Conservation (phyloP, 2,797 vertebrate genomes). For the Rhabdophis nuchalis region DNA sequence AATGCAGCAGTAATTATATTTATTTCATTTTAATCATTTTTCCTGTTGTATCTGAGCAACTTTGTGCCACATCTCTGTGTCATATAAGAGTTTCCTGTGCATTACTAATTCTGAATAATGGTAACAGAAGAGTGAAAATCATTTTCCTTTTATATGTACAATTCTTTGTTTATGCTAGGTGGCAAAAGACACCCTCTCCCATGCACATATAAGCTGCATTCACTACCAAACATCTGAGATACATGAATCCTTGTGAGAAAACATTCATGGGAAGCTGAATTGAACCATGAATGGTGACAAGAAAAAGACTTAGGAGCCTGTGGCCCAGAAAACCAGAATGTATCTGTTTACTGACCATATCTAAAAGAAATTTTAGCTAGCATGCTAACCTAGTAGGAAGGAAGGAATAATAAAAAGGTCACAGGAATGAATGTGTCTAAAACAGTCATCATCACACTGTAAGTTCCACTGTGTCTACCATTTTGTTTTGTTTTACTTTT, state of each 20-base stretch:
- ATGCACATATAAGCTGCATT: not conserved
- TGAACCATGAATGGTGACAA: not conserved
- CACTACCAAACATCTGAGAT: not conserved
- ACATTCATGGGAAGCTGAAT: not conserved
- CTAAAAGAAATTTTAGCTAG: not conserved
- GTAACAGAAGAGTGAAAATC: slow-evolving; percentile 27
- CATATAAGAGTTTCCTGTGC: not conserved
- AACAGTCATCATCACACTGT: not conserved
- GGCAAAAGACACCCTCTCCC: not conserved
- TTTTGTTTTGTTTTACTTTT: not conserved
- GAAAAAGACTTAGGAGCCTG: not conserved
- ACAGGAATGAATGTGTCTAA: not conserved
- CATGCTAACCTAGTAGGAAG: not conserved
- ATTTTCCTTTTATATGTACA: not conserved
- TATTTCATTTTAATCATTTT: slow-evolving; percentile 13
- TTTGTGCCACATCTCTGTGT: not conserved
- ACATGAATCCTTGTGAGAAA: not conserved
- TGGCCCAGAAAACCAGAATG: not conserved
- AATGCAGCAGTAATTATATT: not conserved
- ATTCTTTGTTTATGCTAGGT: not conserved
- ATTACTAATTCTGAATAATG: slow-evolving; percentile 47
- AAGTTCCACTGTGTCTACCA: not conserved
- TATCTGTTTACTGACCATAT: not conserved
- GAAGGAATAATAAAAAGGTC: not conserved
- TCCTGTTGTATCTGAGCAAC: not conserved